phyloP scores from a whole-genome alignment of 2,113 vertebrate genomes.

The Hemibagrus wyckioides region DNA sequence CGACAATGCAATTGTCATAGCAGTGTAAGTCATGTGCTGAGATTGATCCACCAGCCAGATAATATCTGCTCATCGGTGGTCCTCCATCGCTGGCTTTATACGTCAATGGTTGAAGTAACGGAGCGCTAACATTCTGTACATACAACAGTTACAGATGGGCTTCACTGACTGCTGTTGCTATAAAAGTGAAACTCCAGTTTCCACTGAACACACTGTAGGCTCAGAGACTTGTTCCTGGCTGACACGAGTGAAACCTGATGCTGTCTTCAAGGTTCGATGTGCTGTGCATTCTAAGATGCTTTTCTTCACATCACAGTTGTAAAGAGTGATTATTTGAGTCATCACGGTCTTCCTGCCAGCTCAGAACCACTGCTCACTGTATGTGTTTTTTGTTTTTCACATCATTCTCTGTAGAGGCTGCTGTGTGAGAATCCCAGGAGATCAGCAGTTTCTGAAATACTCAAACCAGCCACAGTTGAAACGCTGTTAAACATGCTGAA shows the following conservation, averaged over 20 bases:
- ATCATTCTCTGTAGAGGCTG: background rate
- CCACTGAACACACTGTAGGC: background rate
- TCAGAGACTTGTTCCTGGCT: background rate
- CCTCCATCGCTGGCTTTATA: background rate
- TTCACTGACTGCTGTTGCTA: background rate
- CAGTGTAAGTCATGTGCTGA: background rate
- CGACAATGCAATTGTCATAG: background rate
- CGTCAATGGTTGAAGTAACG: background rate
- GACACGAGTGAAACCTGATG: background rate
- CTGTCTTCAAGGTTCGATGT: background rate
- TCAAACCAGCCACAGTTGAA: background rate
- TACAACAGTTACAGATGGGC: background rate
- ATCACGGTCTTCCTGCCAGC: background rate
- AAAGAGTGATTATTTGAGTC: background rate
- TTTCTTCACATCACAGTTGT: background rate
- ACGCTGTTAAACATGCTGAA: no score
- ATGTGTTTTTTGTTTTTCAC: no score
- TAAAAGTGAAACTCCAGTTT: background rate
- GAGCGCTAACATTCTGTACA: background rate
- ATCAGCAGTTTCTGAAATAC: background rate
- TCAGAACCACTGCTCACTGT: no score
- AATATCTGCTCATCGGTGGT: background rate
- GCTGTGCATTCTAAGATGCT: background rate
- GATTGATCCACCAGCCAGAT: background rate
- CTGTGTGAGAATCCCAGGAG: background rate